These are phyloP conservation scores for Agonopterix alstromeriana DNA, from an alignment of 2,888 invertebrate species.

Conservation along the genomic window DNA sequence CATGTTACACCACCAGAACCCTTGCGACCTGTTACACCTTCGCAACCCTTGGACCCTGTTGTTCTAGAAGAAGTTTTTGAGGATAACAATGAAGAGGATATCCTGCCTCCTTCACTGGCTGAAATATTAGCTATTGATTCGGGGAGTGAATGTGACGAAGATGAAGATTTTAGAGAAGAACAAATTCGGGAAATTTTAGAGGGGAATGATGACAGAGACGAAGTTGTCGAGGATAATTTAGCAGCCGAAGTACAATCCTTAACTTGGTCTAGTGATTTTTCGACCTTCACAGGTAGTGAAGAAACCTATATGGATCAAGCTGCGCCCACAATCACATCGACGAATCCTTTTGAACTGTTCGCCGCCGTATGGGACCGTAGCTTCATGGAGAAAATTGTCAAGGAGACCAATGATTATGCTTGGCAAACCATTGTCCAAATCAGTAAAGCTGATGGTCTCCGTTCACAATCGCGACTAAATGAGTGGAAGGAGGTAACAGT, in stretches of 20 bases:
- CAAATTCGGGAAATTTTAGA: conserved; percentile 1
- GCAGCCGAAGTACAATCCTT: conserved; percentile 1
- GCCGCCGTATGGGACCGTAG: conserved; percentile 2
- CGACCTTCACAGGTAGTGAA: neutral
- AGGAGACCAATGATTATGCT: conserved; percentile 5
- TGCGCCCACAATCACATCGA: conserved; percentile 1
- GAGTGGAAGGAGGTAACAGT: conserved; percentile 5
- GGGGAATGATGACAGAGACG: neutral
- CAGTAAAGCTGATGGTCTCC: neutral
- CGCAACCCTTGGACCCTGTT: too few species aligned
- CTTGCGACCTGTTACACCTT: too few species aligned
- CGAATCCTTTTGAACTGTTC: conserved; percentile 4
- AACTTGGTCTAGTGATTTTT: conserved; percentile 1
- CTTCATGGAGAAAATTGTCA: conserved; percentile 5
- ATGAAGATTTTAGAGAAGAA: conserved; percentile 7
- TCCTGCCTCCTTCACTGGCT: conserved; percentile 1
- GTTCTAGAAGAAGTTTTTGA: neutral
- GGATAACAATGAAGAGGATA: neutral
- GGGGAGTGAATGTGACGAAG: conserved; percentile 5
- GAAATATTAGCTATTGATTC: conserved; percentile 2
- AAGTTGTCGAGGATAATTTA: conserved; percentile 1
- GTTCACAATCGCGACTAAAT: neutral
- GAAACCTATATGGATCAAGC: conserved; percentile 1
- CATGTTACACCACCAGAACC: too few species aligned
- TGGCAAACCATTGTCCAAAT: conserved; percentile 4